Evolutionary conservation across 2,113 vertebrate genomes (phyloP).

Genomic region (Megaceryle torquata): DNA sequence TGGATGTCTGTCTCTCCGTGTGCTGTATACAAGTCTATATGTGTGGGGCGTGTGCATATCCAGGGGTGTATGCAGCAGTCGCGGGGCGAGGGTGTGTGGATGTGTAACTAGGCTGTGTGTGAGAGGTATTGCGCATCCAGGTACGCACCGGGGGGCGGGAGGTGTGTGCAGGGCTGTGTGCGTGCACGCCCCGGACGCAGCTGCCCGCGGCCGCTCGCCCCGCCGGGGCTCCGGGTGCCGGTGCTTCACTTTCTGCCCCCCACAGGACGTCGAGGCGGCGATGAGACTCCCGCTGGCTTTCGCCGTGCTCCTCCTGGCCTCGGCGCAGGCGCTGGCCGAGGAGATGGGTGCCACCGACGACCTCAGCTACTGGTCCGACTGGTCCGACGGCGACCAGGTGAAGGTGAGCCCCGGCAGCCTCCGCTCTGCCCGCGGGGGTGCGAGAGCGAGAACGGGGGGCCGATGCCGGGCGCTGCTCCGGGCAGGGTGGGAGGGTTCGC

Average conservation of each 20-base stretch:
- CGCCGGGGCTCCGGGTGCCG: background rate
- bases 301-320: conserved; percentile 78
- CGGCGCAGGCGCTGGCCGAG: conserved; percentile 77
- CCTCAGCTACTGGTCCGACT: conserved; percentile 81
- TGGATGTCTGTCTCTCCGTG: background rate
- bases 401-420: conserved; percentile 76
- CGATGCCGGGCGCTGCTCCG: background rate
- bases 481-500: rapidly evolving
- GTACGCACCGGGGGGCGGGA: rapidly evolving
- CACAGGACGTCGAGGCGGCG: conserved; percentile 37
- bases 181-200: background rate
- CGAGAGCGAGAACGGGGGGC: background rate
- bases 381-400: conserved; percentile 78
- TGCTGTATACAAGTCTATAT: rapidly evolving
- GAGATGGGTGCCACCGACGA: conserved; percentile 81
- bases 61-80: background rate
- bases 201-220: background rate
- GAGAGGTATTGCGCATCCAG: background rate
- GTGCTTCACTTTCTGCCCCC: background rate
- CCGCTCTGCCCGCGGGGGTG: background rate
- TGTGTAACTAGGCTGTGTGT: rapidly evolving
- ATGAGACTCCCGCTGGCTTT: conserved; percentile 85
- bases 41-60: rapidly evolving
- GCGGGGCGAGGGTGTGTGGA: too few species aligned
- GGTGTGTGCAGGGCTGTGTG: background rate